Percentiles rank a stretch among this genome's conserved stretches.
These are phyloP conservation scores for Porites divaricata DNA, from an alignment of 92 coral and sea anemone genomes.

Conservation along the genomic window DNA sequence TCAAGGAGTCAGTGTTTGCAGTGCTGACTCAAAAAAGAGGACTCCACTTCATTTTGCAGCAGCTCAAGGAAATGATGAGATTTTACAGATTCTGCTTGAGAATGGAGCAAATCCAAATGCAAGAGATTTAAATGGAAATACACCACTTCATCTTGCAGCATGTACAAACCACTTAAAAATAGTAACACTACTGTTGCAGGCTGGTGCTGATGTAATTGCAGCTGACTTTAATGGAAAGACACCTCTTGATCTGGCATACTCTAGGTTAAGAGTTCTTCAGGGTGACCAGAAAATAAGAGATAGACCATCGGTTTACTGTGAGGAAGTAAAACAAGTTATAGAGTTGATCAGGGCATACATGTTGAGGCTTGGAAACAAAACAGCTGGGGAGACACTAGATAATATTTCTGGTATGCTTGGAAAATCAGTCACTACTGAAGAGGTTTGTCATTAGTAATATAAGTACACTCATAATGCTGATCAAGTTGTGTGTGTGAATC, in stretches of 20 bases:
- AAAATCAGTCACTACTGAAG: slow-evolving; percentile 79
- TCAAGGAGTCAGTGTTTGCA: slow-evolving; percentile 79
- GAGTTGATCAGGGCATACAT: slow-evolving; percentile 87
- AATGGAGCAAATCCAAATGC: slow-evolving; percentile 97
- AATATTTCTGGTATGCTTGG: slow-evolving; percentile 69
- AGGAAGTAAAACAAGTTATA: slow-evolving; percentile 81
- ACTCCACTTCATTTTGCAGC: slow-evolving; percentile 98
- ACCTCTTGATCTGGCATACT: slow-evolving; percentile 91
- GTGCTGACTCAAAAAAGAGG: slow-evolving; percentile 92
- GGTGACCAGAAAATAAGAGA: slow-evolving; percentile 57
- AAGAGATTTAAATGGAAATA: slow-evolving; percentile 92
- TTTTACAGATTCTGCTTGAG: slow-evolving; percentile 70
- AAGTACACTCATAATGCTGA: too few species aligned
- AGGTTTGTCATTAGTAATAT: slow-evolving; percentile 57
- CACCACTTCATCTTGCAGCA: slow-evolving; percentile 97
- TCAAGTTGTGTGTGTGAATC: too few species aligned
- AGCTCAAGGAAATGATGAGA: slow-evolving; percentile 83
- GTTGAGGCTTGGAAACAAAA: slow-evolving; percentile 64
- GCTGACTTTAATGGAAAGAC: slow-evolving; percentile 92
- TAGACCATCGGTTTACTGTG: slow-evolving; percentile 67
- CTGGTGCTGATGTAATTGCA: slow-evolving; percentile 86
- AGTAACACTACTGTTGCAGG: slow-evolving; percentile 85
- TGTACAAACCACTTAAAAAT: slow-evolving; percentile 90
- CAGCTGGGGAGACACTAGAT: slow-evolving; percentile 73
- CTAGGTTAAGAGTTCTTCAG: slow-evolving; percentile 83